Conservation (phyloP, 2,113 vertebrate species). For the Oenanthe melanoleuca region DNA sequence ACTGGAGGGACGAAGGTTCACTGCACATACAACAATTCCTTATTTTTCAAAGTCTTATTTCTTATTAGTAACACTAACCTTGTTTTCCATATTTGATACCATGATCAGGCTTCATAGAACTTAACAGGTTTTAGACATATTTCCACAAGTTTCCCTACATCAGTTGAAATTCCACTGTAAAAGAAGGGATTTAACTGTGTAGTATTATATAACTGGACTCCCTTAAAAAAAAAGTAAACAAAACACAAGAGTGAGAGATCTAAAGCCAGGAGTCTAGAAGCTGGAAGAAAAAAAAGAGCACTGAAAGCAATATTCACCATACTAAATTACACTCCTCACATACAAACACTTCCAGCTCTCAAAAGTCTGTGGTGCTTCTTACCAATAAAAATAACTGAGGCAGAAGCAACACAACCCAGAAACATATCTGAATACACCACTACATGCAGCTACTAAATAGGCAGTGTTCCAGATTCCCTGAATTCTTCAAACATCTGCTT, state of each 20-base stretch:
- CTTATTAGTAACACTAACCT: slow-evolving; percentile 21
- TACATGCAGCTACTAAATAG: background rate
- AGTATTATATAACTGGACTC: background rate
- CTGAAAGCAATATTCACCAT: background rate
- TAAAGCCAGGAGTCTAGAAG: background rate
- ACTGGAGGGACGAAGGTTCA: background rate
- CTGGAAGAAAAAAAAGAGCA: background rate
- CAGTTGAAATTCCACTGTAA: background rate
- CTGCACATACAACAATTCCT: background rate
- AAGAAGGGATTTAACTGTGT: background rate
- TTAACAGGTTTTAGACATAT: background rate
- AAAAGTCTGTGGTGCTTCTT: background rate
- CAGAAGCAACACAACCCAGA: background rate
- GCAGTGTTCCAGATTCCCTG: background rate
- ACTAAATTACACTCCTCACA: background rate
- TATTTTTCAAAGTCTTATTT: background rate
- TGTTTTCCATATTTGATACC: background rate
- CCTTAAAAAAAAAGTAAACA: background rate
- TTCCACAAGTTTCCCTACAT: background rate
- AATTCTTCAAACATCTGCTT: background rate
- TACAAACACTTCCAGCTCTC: background rate
- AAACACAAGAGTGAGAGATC: background rate
- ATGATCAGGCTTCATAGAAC: slow-evolving; percentile 31
- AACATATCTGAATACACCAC: background rate
- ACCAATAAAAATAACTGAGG: background rate